phyloP scores from a whole-genome alignment of 2,797 vertebrate species.

The Pantherophis vulpinus region DNA sequence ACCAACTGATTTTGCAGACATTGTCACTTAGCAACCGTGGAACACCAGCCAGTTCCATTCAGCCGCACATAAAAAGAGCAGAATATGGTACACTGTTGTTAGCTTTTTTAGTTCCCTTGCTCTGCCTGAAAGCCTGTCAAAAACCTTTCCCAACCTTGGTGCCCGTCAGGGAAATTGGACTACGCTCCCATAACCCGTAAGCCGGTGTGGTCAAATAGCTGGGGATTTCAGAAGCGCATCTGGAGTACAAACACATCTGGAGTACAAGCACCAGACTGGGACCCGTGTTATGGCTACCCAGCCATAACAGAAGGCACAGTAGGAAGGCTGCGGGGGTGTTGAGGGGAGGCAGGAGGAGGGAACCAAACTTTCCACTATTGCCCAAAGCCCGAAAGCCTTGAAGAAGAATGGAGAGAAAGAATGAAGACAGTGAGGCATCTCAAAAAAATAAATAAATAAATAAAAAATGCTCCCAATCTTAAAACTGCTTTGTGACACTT shows the following conservation, averaged over 20 bases:
- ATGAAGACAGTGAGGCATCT: too few species aligned
- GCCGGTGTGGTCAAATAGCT: background rate
- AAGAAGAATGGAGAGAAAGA: background rate
- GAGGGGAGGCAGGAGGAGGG: too few species aligned
- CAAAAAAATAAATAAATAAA: too few species aligned
- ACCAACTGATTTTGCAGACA: background rate
- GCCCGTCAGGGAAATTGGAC: background rate
- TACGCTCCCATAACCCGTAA: background rate
- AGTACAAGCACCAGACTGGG: background rate
- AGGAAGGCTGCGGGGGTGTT: fast-evolving
- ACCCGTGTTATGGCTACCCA: background rate
- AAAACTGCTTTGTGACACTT: background rate
- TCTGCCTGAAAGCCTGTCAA: background rate
- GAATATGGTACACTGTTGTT: background rate
- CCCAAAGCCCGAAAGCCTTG: background rate
- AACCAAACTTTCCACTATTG: background rate
- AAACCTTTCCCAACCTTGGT: background rate
- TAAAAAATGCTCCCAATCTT: background rate
- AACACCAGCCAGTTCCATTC: background rate
- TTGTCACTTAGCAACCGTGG: background rate
- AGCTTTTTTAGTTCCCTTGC: background rate
- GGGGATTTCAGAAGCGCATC: background rate
- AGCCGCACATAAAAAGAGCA: background rate
- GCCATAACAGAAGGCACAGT: background rate
- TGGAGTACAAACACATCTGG: background rate